These are phyloP conservation scores for Ellobium chinense DNA, from an alignment of 2,888 invertebrate genomes.

Conservation along the genomic window DNA sequence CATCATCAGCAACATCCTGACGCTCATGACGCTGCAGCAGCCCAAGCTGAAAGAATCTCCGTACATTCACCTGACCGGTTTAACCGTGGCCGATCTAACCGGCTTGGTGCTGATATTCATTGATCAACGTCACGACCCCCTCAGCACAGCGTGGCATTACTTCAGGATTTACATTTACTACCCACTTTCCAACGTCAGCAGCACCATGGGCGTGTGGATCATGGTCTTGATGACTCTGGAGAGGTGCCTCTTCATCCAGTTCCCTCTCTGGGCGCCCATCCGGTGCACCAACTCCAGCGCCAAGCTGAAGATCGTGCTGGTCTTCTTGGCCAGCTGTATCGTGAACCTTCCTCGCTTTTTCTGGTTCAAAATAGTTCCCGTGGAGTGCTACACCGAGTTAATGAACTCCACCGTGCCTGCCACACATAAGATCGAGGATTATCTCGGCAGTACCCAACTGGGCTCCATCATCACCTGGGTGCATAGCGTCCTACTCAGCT, in stretches of 20 bases:
- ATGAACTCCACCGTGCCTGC: background rate
- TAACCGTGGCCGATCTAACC: constrained; percentile 70
- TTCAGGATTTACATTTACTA: constrained; percentile 22
- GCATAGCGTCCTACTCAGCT: constrained; percentile 4
- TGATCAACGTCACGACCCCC: background rate
- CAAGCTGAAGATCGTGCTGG: constrained; percentile 1
- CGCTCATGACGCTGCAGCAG: constrained; percentile 71
- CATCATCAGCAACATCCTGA: constrained; percentile 72
- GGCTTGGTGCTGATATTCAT: constrained; percentile 68
- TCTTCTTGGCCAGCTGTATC: constrained; percentile 11
- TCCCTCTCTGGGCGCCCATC: constrained; percentile 72
- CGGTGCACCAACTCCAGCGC: constrained; percentile 55
- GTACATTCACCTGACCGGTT: constrained; percentile 74
- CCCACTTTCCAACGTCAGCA: constrained; percentile 16
- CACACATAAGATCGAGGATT: background rate
- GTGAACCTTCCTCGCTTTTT: constrained; percentile 32
- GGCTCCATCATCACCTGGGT: constrained; percentile 6
- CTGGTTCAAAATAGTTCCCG: constrained; percentile 6
- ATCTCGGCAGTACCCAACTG: background rate
- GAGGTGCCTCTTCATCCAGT: constrained; percentile 69
- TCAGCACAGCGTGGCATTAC: background rate
- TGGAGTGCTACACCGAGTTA: background rate
- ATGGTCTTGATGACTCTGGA: constrained; percentile 91
- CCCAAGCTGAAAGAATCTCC: constrained; percentile 73
- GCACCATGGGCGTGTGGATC: constrained; percentile 81